phyloP scores from a whole-genome alignment of 2,888 invertebrate species.

The Aleiodes alternator region DNA sequence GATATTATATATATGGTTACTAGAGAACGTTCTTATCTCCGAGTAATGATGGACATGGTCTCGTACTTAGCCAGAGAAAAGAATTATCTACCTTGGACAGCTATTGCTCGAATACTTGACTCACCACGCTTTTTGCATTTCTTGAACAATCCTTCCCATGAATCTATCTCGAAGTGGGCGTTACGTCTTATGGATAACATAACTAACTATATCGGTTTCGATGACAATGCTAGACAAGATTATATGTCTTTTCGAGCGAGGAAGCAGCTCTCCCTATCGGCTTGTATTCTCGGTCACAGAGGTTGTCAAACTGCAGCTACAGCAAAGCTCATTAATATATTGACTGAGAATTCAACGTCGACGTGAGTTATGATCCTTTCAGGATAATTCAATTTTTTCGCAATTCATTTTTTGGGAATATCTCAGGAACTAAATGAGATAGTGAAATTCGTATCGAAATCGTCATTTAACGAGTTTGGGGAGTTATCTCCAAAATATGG shows the following conservation, averaged over 20 bases:
- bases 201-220: constrained; percentile 77
- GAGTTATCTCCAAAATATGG: no score
- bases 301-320: constrained; percentile 79
- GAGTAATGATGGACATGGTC: constrained; percentile 39
- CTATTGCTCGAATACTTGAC: constrained; percentile 48
- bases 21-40: constrained; percentile 30
- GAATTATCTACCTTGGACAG: constrained; percentile 87
- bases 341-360: constrained; percentile 1
- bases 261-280: constrained; percentile 80
- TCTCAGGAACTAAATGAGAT: no score
- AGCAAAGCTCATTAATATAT: constrained; percentile 70
- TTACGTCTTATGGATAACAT: constrained; percentile 75
- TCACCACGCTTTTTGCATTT: constrained; percentile 71
- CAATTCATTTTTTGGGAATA: no score
- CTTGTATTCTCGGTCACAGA: constrained; percentile 80
- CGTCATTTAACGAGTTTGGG: no score
- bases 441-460: no score
- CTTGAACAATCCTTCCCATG: constrained; percentile 68
- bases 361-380: constrained; percentile 2
- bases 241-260: constrained; percentile 80
- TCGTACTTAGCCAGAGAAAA: constrained; percentile 82
- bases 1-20: constrained; percentile 82
- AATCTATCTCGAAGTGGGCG: constrained; percentile 64
- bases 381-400: no score
- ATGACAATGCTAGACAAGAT: constrained; percentile 75